Conservation (phyloP, 1,140 invertebrate species). For the Tetraneura akinire region DNA sequence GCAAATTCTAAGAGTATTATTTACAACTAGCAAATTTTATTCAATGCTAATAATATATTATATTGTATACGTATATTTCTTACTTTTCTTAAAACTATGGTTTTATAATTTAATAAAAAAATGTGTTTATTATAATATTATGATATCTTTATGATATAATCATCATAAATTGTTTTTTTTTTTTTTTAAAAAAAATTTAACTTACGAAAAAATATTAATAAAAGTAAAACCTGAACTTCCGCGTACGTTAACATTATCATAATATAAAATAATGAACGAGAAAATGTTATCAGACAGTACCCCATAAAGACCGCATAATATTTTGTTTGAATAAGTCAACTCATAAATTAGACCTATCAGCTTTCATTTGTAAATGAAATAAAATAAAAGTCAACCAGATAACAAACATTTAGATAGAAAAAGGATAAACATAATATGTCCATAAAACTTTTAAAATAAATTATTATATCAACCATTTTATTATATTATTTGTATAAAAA, state of each 20-base stretch:
- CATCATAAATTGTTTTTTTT: too few relatives aligned
- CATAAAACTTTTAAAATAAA: neutral
- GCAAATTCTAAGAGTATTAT: too few relatives aligned
- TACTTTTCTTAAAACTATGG: too few relatives aligned
- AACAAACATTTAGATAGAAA: neutral
- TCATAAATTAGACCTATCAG: conserved; percentile 22
- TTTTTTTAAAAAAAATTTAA: neutral
- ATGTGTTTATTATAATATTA: too few relatives aligned
- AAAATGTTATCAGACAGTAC: neutral
- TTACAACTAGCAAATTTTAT: too few relatives aligned
- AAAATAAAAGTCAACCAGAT: conserved; percentile 24
- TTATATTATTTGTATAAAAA: too few relatives aligned
- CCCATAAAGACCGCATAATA: neutral
- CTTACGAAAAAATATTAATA: neutral
- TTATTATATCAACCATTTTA: neutral
- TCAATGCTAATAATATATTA: too few relatives aligned
- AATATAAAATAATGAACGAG: neutral
- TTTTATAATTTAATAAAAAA: too few relatives aligned
- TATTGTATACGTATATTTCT: too few relatives aligned
- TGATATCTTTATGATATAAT: too few relatives aligned
- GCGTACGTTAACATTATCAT: neutral
- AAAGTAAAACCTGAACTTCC: neutral
- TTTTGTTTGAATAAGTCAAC: neutral
- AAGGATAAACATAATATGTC: neutral
- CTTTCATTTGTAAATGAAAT: neutral